These are phyloP conservation scores for Odobenus rosmarus DNA, from an alignment of 2,113 vertebrate genomes.

Conservation along the genomic window DNA sequence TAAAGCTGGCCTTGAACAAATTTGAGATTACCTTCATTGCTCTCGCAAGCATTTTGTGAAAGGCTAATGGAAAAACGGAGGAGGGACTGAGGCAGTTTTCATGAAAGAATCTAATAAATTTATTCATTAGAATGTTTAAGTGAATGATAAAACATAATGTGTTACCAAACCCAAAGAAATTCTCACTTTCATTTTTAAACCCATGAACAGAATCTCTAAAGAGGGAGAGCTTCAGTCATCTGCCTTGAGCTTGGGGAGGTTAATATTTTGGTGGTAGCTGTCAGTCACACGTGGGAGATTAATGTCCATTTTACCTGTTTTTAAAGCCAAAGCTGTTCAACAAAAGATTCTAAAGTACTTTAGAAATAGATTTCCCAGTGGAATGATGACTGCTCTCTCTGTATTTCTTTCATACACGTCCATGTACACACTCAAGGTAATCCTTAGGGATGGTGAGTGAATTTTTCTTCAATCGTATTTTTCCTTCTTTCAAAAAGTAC, in stretches of 20 bases:
- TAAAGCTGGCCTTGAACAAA: background rate
- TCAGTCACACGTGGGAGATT: background rate
- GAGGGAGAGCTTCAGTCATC: background rate
- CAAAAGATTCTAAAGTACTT: background rate
- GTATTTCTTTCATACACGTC: background rate
- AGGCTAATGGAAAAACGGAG: background rate
- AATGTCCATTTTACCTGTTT: background rate
- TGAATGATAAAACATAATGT: background rate
- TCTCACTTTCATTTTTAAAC: background rate
- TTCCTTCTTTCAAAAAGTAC: slow-evolving; percentile 26
- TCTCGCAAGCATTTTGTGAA: background rate
- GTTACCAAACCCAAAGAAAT: background rate
- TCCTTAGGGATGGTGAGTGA: background rate
- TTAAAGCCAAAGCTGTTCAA: background rate
- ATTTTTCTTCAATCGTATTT: slow-evolving; percentile 13
- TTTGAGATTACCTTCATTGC: background rate
- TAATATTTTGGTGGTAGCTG: background rate
- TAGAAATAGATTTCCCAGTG: background rate
- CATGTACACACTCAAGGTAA: background rate
- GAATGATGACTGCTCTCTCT: background rate
- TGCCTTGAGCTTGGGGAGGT: background rate
- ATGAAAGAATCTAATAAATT: background rate
- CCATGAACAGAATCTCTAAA: background rate
- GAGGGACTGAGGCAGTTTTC: background rate
- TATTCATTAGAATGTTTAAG: background rate